phyloP scores from a whole-genome alignment of 2,888 invertebrate genomes.

The Tetramorium bicarinatum region DNA sequence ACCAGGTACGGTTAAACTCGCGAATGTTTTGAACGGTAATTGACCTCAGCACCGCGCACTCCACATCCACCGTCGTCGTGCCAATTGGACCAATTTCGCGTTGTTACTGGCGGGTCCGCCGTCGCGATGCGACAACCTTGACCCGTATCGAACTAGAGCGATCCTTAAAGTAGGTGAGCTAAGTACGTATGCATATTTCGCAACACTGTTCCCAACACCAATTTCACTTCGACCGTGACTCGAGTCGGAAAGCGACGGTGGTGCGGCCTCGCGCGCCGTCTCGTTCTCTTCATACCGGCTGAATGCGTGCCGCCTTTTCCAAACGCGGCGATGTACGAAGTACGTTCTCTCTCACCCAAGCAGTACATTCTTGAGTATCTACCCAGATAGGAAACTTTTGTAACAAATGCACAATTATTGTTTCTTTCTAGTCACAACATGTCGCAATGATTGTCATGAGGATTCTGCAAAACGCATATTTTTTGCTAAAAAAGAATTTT shows the following conservation, averaged over 20 bases:
- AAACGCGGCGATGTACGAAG: slow-evolving; percentile 2
- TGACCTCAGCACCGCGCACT: neutral
- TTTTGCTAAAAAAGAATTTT: too few relatives aligned
- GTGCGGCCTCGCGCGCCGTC: slow-evolving; percentile 21
- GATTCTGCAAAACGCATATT: too few relatives aligned
- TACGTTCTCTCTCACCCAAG: slow-evolving; percentile 1
- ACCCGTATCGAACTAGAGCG: slow-evolving; percentile 80
- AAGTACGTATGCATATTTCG: slow-evolving; percentile 77
- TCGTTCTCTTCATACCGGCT: slow-evolving; percentile 36
- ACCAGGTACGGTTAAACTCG: neutral
- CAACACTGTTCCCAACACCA: slow-evolving; percentile 79
- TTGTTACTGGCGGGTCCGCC: neutral
- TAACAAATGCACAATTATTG: too few relatives aligned
- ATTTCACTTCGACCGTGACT: slow-evolving; percentile 85
- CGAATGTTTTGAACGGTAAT: neutral
- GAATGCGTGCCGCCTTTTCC: slow-evolving; percentile 7
- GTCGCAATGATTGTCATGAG: too few relatives aligned
- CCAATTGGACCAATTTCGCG: slow-evolving; percentile 5
- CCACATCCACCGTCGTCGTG: neutral
- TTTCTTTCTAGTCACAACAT: too few relatives aligned
- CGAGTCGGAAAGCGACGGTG: slow-evolving; percentile 76
- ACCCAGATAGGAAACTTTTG: too few relatives aligned
- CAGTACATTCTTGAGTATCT: neutral
- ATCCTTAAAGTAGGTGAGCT: slow-evolving; percentile 76
- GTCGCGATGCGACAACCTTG: slow-evolving; percentile 79